Evolutionary conservation across 2,113 vertebrate genomes (phyloP).

Genomic region (Turnix velox): DNA sequence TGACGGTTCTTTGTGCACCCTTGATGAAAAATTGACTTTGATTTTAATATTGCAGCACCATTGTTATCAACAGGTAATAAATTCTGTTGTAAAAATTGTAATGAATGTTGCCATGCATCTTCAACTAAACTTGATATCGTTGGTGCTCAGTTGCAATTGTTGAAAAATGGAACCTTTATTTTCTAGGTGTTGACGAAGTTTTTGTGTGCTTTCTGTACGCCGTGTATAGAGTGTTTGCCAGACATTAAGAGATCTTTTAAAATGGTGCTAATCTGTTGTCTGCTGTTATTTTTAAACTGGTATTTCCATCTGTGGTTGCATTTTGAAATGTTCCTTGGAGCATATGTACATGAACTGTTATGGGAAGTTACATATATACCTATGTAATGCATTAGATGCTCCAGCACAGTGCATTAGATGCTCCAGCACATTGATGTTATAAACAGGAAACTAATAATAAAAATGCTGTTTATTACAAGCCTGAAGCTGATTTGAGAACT

Average conservation of each 20-base stretch:
- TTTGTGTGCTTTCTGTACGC: neutral
- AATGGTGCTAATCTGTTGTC: neutral
- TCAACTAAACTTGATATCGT: neutral
- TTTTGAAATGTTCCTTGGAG: neutral
- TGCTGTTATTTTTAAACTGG: neutral
- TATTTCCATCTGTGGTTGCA: neutral
- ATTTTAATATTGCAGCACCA: neutral
- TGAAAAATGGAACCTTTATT: neutral
- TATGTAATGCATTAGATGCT: too few relatives aligned
- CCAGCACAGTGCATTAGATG: neutral
- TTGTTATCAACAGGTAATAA: neutral
- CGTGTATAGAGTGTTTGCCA: neutral
- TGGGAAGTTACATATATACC: too few relatives aligned
- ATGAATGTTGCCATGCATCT: neutral
- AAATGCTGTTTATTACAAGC: neutral
- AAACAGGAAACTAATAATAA: neutral
- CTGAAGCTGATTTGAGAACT: neutral
- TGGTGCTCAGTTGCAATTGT: neutral
- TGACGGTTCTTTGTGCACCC: neutral
- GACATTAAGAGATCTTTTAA: neutral
- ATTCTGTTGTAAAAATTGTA: neutral
- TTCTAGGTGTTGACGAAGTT: neutral
- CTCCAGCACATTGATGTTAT: neutral
- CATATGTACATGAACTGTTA: neutral
- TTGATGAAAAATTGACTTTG: neutral